Conservation (phyloP, 2,113 vertebrate genomes). For the cattle (Bos taurus) region ARS-UCD2.0 NC_037335.1:22278001-22278500, state of each 20-base stretch:
- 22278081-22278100: neutral
- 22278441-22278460: neutral
- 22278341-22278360: neutral
- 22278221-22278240: neutral
- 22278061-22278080: neutral
- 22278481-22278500: neutral
- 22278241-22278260: neutral
- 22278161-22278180: neutral
- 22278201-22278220: neutral
- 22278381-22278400: neutral
- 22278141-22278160: neutral
- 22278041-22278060: neutral
- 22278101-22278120: neutral
- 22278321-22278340: neutral
- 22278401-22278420: neutral
- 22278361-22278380: neutral
- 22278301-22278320: fast-evolving
- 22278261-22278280: neutral
- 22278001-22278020: neutral
- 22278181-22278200: neutral
- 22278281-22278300: neutral
- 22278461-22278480: neutral
- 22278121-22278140: neutral
- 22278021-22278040: neutral
- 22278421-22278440: neutral